Evolutionary conservation across 2,797 vertebrate species (phyloP), one percentile per base, ranked within the genome.

Genomic region (Galaxias olidus): DNA sequence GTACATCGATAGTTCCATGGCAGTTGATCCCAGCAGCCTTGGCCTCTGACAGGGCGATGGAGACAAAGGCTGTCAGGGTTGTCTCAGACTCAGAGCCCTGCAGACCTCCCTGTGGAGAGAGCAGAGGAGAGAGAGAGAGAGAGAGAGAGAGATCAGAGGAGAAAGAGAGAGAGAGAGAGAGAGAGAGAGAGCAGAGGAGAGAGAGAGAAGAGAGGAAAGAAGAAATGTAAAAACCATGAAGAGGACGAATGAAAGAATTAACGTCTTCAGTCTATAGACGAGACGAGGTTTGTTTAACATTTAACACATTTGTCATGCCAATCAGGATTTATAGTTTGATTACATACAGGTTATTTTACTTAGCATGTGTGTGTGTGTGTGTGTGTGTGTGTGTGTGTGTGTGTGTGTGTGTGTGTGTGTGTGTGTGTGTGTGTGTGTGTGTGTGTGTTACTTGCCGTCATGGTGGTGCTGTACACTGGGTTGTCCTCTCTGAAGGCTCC

Each of bases 401-500:
- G 30, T 30, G 30, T 30, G 30, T 46, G 59, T 20, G 43, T 47
- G 43, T 30, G 30, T 30, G 30, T 30, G 30, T n/a, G n/a, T n/a
- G n/a, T n/a, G n/a, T n/a, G n/a, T 72, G 60, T 46, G 15, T 20
- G 44, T 59, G 62, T 52, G 52, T 63, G 63, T 41, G 44, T 49
- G 45, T 12, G 47, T 19, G 20, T 44, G 20, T 19, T 7, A 20
- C 83, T 88, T 65, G 91, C 91, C 9, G 74, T 92, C 84, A 92
- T 92, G 59, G 86, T 82, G 0, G 86, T 86, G 63, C 18, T 68
- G 44, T 90, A 91, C 15, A 92, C 91, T 0, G 92, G 89, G 78
- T 90, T 94, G 3, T 93, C 83, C 70, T 98, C 95, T 17, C 74
- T 84, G 76, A 95, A 98, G 1, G 76, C 8, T 0, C 93, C 93